Conservation (phyloP, 1,140 invertebrate species). For the Helicoverpa armigera region DNA sequence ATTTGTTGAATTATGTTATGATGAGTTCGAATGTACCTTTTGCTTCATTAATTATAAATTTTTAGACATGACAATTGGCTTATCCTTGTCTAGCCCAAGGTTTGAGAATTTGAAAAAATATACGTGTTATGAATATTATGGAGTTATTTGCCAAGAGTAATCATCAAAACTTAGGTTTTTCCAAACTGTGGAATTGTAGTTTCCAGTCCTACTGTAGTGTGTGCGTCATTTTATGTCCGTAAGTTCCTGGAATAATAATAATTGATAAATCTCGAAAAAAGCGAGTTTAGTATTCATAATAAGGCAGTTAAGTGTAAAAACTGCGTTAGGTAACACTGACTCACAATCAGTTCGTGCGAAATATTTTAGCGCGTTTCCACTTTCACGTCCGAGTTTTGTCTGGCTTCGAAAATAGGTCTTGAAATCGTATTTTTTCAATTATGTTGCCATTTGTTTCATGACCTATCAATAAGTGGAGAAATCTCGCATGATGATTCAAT, state of each 20-base stretch:
- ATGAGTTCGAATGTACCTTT: too few relatives aligned
- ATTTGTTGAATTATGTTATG: not conserved
- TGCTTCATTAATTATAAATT: too few relatives aligned
- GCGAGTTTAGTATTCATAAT: conserved; percentile 32
- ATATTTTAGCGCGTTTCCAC: conserved; percentile 6
- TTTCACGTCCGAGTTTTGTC: conserved; percentile 3
- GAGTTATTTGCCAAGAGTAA: not conserved
- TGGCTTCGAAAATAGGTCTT: not conserved
- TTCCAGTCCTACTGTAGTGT: not conserved
- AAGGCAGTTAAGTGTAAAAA: conserved; percentile 26
- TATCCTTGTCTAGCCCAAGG: too few relatives aligned
- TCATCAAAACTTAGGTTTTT: conserved; percentile 16
- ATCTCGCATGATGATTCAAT: too few relatives aligned
- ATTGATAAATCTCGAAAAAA: conserved; percentile 18
- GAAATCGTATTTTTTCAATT: too few relatives aligned
- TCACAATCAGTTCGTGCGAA: conserved; percentile 35
- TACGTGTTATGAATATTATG: too few relatives aligned
- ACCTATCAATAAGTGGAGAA: too few relatives aligned
- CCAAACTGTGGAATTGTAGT: not conserved
- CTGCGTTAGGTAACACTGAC: conserved; percentile 37
- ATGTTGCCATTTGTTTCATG: too few relatives aligned
- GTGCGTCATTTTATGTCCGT: conserved; percentile 8
- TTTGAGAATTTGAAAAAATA: too few relatives aligned
- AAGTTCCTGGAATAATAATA: conserved; percentile 19
- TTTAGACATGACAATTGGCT: too few relatives aligned